Evolutionary conservation across 2,797 vertebrate genomes (phyloP).

Genomic region (Peromyscus attwateri): DNA sequence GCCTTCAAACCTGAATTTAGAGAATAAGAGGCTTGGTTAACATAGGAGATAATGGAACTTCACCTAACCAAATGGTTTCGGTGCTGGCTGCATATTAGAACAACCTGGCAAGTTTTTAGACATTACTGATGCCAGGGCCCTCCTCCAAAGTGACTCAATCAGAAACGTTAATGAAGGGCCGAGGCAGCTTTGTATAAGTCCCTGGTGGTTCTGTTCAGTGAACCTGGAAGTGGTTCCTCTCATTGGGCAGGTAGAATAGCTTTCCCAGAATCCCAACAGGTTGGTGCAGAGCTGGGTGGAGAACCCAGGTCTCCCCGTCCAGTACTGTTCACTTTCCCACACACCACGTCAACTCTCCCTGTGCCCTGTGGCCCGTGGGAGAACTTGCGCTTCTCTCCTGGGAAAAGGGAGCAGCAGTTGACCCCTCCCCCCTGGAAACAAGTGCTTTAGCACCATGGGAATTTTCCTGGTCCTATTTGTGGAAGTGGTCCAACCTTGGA

Average conservation of each 20-base stretch:
- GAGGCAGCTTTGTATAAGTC: not conserved
- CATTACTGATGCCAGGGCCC: not conserved
- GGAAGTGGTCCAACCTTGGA: conserved; percentile 69
- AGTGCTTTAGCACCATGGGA: conserved; percentile 77
- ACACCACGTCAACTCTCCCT: conserved; percentile 50
- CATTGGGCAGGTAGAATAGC: conserved; percentile 24
- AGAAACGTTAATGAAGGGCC: not conserved
- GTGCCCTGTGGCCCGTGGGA: conserved; percentile 72
- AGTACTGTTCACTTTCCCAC: conserved; percentile 69
- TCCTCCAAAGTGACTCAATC: not conserved
- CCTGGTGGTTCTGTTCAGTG: not conserved
- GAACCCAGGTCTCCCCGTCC: conserved; percentile 16
- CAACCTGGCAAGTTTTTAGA: not conserved
- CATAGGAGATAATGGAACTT: not conserved
- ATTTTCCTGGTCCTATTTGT: conserved; percentile 82
- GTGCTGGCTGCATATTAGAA: not conserved
- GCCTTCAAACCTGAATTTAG: conserved; percentile 19
- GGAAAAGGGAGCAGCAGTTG: conserved; percentile 77
- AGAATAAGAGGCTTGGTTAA: conserved; percentile 7
- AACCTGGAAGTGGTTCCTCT: not conserved
- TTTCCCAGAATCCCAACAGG: conserved; percentile 45
- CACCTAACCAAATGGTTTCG: not conserved
- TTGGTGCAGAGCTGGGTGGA: not conserved
- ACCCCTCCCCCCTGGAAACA: conserved; percentile 75
- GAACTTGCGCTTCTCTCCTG: conserved; percentile 67